phyloP scores from a whole-genome alignment of 2,888 invertebrate genomes.

The Drosophila rubida region DNA sequence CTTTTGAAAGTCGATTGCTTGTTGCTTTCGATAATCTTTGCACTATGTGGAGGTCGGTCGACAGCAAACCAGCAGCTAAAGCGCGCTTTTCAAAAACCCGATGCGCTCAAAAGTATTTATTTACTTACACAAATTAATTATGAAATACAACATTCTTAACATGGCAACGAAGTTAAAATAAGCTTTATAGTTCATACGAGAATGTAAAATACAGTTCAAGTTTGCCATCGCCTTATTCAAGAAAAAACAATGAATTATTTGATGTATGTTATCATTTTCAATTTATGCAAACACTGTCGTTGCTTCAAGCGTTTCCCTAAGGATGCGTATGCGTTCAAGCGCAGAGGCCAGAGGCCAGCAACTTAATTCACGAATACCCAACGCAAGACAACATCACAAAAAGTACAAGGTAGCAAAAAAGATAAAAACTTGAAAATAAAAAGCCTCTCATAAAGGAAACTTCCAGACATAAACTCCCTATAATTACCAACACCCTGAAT shows the following conservation, averaged over 20 bases:
- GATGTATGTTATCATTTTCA: not conserved
- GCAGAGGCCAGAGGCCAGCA: slow-evolving; percentile 34
- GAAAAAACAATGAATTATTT: not conserved
- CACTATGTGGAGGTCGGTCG: no score
- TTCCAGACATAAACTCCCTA: slow-evolving; percentile 85
- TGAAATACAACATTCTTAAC: no score
- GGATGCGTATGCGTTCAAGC: not conserved
- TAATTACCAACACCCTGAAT: slow-evolving; percentile 85
- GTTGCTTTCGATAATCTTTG: not conserved
- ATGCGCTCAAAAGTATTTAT: no score
- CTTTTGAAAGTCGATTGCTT: not conserved
- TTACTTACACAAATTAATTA: no score
- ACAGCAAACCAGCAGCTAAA: no score
- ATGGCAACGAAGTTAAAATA: no score
- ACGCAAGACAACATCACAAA: slow-evolving; percentile 29
- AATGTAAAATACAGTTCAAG: no score
- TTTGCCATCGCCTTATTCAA: no score
- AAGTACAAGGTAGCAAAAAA: slow-evolving; percentile 22
- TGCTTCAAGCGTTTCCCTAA: not conserved
- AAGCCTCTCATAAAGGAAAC: slow-evolving; percentile 82
- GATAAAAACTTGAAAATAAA: slow-evolving; percentile 50
- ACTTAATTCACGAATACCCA: slow-evolving; percentile 82
- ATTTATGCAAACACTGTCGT: slow-evolving; percentile 1
- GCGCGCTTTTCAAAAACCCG: no score
- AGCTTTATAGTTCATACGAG: no score